Evolutionary conservation across 2,113 vertebrate species (phyloP).

Genomic region (Otis tarda): DNA sequence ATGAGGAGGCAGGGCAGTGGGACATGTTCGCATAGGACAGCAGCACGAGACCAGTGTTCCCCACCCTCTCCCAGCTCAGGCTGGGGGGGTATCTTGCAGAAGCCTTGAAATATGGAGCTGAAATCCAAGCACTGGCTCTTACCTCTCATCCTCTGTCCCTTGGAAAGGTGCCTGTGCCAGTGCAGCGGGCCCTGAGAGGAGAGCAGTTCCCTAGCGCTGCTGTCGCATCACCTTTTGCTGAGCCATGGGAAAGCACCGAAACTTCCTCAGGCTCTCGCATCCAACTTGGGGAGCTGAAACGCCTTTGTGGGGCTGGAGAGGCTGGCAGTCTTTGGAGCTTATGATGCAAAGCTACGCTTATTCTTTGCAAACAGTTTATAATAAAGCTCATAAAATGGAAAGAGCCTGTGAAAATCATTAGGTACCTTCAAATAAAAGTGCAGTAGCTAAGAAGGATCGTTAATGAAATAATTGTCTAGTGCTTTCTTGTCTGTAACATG

Average conservation of each 20-base stretch:
- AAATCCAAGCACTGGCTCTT: neutral
- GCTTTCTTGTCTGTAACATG: neutral
- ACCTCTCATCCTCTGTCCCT: neutral
- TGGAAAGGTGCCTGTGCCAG: neutral
- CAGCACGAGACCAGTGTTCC: neutral
- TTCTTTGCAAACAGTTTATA: neutral
- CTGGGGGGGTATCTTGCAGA: neutral
- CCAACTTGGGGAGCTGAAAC: neutral
- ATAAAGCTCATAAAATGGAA: neutral
- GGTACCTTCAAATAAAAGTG: neutral
- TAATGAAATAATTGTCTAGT: neutral
- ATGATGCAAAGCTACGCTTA: neutral
- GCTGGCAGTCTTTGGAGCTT: neutral
- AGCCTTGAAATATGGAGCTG: neutral
- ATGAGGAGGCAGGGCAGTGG: neutral
- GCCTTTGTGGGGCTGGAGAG: neutral
- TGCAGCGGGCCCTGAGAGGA: neutral
- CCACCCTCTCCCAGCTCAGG: neutral
- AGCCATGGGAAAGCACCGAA: neutral
- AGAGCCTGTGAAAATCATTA: neutral
- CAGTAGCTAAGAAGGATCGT: neutral
- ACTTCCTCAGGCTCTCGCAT: neutral
- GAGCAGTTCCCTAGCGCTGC: neutral
- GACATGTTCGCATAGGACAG: neutral
- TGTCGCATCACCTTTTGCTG: neutral